Conservation (phyloP, 2,113 vertebrate genomes). For the Istiophorus platypterus region DNA sequence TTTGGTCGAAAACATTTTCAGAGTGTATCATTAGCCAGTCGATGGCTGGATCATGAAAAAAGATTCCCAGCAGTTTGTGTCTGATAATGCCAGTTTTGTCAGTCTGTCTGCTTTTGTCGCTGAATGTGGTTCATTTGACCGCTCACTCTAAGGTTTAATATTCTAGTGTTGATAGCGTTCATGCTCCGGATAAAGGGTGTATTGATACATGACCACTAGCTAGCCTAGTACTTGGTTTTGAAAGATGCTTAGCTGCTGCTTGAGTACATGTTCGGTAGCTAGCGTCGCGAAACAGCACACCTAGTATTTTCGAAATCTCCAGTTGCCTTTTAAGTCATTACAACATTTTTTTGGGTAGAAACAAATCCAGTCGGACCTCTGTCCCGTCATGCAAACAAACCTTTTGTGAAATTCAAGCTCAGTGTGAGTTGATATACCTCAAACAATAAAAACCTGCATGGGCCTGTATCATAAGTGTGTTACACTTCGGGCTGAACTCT, state of each 20-base stretch:
- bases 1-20: not conserved
- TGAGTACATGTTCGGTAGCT: not conserved
- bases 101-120: not conserved
- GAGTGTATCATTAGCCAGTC: not conserved
- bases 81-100: conserved; percentile 4
- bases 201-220: not conserved
- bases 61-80: not conserved
- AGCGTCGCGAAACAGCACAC: not conserved
- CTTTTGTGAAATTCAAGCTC: not conserved
- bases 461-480: conserved; percentile 12
- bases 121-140: conserved; percentile 4
- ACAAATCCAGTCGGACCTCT: not conserved
- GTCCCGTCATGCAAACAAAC: not conserved
- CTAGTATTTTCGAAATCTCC: not conserved
- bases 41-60: not conserved
- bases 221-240: not conserved
- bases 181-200: not conserved
- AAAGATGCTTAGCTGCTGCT: not conserved
- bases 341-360: not conserved
- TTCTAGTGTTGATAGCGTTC: not conserved
- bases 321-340: not conserved
- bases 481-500: not conserved
- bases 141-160: not conserved
- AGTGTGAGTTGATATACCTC: not conserved
- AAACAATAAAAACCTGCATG: not conserved